Base-by-base conservation (phyloP, 1,140 invertebrate species). In the Drosophila hydei region DNA sequence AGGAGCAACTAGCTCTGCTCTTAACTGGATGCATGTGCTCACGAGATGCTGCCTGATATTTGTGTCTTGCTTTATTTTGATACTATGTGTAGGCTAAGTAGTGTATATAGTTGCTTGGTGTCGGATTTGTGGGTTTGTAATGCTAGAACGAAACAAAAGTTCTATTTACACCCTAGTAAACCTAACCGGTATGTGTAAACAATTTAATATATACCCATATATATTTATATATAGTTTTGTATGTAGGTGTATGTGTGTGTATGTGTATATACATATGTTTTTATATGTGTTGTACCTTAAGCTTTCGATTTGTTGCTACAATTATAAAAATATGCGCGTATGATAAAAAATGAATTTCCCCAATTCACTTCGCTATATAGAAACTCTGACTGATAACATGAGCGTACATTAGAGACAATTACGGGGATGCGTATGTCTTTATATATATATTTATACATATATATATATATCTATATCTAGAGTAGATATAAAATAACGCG, bases 321-420 rank as follows among this genome's bases (percentile, higher is more conserved):
- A 16, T 51, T 65, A 67, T 36, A 76, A 81, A 87, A 85, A 77
- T 80, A 85, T 71, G 69, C 38, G 21, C 65, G 23, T 65, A 33
- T 55, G 19, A 51, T 65, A 64, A 79, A 79, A 77, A 71, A 84
- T 72, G 58, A 58, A 51, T 50, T 73, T 50, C 23, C 43, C 50
- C 51, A 68, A 68, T 62, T 59, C 62, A 51, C 6, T 47, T 52
- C 18, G 42, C 56, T 73, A 72, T 77, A 85, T 77, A 87, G 74
- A 85, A 75, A 77, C 81, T 85, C 70, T 87, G 81, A 85, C 71
- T 85, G 81, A 65, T 85, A 87, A 85, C 81, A 85, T 77, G 68
- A 84, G 61, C 58, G 59, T 87, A 87, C 36, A 36, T 21, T 72
- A 72, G 51, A 59, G 40, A 50, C 60, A 64, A 77, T 23, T 30